phyloP scores from a whole-genome alignment of 2,113 vertebrate species.

The Apus apus region DNA sequence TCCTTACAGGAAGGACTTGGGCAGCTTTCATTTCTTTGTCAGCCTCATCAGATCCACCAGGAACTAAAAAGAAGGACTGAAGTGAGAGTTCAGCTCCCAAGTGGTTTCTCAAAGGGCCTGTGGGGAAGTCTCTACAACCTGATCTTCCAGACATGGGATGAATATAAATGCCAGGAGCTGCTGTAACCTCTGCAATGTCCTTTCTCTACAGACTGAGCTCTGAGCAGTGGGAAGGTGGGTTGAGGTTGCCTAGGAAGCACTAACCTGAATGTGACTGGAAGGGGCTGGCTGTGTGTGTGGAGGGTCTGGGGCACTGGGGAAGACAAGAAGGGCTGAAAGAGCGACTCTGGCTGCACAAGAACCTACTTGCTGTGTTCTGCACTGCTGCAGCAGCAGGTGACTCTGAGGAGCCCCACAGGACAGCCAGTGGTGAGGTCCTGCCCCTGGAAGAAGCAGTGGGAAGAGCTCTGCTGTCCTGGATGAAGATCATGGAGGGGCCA shows the following conservation, averaged over 20 bases:
- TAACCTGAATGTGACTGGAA: background rate
- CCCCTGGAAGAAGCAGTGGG: background rate
- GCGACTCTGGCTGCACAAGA: background rate
- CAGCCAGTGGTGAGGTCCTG: background rate
- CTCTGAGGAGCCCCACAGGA: background rate
- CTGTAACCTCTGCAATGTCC: background rate
- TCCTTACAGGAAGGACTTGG: background rate
- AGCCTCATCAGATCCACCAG: constrained; percentile 52
- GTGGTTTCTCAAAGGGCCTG: background rate
- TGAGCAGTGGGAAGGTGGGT: background rate
- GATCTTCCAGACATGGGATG: background rate
- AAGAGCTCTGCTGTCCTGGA: background rate
- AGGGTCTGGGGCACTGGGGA: background rate
- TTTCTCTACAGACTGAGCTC: background rate
- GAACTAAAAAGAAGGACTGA: constrained; percentile 26
- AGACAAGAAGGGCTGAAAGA: background rate
- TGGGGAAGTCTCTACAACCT: background rate
- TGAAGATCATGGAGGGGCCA: rapidly evolving
- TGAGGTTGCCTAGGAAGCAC: background rate
- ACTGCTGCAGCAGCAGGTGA: background rate
- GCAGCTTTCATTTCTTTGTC: constrained; percentile 38
- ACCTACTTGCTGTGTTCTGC: background rate
- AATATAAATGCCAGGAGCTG: background rate
- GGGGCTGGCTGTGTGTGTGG: background rate
- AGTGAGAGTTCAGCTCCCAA: background rate